Percentiles rank a stretch among this genome's conserved stretches.
These are phyloP conservation scores for Cyprinodon brontotheroides DNA, from an alignment of 2,113 vertebrate species.

Conservation along the genomic window DNA sequence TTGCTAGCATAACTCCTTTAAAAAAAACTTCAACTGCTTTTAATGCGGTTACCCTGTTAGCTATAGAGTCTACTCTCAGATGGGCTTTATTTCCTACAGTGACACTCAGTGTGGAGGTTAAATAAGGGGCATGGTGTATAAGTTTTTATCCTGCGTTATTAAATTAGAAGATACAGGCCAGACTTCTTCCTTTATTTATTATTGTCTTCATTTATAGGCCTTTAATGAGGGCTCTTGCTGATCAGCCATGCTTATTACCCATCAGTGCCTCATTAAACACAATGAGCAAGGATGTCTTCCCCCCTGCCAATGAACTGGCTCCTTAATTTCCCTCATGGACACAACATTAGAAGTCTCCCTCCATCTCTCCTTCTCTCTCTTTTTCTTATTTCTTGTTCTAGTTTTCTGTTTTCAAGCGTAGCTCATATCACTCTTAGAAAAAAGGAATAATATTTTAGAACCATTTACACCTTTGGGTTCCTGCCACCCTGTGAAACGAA, in stretches of 20 bases:
- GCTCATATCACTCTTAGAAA: slow-evolving; percentile 6
- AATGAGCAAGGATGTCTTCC: slow-evolving; percentile 78
- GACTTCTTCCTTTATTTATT: slow-evolving; percentile 78
- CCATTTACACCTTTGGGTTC: slow-evolving; percentile 30
- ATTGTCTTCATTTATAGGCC: slow-evolving; percentile 76
- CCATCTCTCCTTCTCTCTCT: neutral
- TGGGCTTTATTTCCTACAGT: slow-evolving; percentile 29
- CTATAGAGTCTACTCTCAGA: slow-evolving; percentile 18
- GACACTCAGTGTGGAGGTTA: slow-evolving; percentile 29
- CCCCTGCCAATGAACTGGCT: slow-evolving; percentile 77
- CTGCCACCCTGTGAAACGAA: neutral
- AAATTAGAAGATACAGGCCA: slow-evolving; percentile 76
- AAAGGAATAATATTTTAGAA: slow-evolving; percentile 2
- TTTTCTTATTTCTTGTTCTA: too few relatives aligned
- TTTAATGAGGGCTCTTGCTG: slow-evolving; percentile 82
- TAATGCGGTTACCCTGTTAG: slow-evolving; percentile 5
- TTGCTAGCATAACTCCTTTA: neutral
- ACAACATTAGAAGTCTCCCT: slow-evolving; percentile 64
- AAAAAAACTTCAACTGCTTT: neutral
- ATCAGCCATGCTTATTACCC: slow-evolving; percentile 82
- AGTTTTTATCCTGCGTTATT: slow-evolving; percentile 80
- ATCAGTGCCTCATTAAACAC: slow-evolving; percentile 84
- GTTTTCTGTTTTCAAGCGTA: slow-evolving; percentile 27
- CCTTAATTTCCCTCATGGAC: slow-evolving; percentile 83
- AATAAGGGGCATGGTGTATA: slow-evolving; percentile 53